Evolutionary conservation across 2,888 invertebrate species (phyloP).

Genomic region (Sacculina carcini): DNA sequence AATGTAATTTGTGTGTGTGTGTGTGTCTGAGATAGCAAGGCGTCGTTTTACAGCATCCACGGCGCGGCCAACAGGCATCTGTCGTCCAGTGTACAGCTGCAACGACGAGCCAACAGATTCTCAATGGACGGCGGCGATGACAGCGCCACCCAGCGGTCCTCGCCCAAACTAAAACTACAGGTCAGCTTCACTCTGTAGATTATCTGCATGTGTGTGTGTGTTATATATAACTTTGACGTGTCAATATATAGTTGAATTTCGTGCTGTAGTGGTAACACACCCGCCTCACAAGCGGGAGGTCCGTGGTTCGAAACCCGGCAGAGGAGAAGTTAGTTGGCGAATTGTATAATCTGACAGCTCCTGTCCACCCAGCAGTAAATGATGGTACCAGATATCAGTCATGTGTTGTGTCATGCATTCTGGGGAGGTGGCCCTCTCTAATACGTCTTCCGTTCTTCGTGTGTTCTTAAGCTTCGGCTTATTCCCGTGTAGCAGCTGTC

Average conservation of each 20-base stretch:
- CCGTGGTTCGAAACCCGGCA: too few relatives aligned
- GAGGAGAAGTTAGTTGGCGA: too few relatives aligned
- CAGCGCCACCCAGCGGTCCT: neutral
- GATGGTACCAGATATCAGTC: too few relatives aligned
- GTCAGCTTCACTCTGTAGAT: neutral
- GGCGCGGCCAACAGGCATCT: conserved; percentile 14
- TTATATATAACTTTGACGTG: neutral
- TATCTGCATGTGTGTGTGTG: neutral
- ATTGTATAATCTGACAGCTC: too few relatives aligned
- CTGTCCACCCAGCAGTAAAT: too few relatives aligned
- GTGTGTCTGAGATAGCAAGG: neutral
- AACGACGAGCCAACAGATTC: conserved; percentile 74
- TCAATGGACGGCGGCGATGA: conserved; percentile 1
- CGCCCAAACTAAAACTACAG: neutral
- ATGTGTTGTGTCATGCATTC: too few relatives aligned
- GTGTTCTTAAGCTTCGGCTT: too few relatives aligned
- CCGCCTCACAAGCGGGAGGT: too few relatives aligned
- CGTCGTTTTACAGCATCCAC: neutral
- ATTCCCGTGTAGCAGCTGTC: too few relatives aligned
- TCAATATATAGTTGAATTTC: neutral
- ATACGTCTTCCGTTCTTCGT: too few relatives aligned
- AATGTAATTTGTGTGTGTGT: too few relatives aligned
- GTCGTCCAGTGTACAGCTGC: conserved; percentile 36
- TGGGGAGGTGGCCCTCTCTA: too few relatives aligned
- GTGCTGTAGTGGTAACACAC: neutral